These are phyloP conservation scores for Crossaster papposus DNA, from an alignment of 53 echinoderm and acorn worm genomes.

Conservation along the genomic window DNA sequence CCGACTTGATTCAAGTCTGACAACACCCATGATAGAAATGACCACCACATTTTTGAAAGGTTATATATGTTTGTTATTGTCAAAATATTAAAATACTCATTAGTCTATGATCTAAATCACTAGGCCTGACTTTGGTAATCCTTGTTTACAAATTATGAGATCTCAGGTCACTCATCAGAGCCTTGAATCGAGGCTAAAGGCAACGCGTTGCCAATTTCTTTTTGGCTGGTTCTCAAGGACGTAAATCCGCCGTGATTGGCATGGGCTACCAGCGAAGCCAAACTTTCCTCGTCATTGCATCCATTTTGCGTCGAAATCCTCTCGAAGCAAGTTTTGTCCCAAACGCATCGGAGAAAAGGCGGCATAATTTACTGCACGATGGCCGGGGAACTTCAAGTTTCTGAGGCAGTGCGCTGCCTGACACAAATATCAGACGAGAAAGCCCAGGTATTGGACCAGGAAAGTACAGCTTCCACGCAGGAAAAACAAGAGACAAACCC, in stretches of 20 bases:
- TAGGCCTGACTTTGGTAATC: not conserved
- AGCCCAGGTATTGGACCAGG: not conserved
- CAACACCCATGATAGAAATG: too few relatives aligned
- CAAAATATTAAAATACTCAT: too few relatives aligned
- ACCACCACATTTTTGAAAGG: too few relatives aligned
- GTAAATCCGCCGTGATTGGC: not conserved
- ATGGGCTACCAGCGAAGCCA: slow-evolving; percentile 31
- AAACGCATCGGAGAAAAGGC: slow-evolving; percentile 61
- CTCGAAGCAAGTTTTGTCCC: slow-evolving; percentile 39
- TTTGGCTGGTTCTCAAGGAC: slow-evolving; percentile 1
- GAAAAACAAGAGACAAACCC: not conserved
- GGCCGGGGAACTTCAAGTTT: not conserved
- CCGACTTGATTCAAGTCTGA: too few relatives aligned
- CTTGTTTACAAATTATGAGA: not conserved
- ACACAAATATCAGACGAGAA: slow-evolving; percentile 30
- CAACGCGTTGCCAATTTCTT: not conserved
- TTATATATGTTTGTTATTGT: too few relatives aligned
- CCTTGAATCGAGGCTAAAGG: not conserved
- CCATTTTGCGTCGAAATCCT: slow-evolving; percentile 59
- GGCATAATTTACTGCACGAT: slow-evolving; percentile 32
- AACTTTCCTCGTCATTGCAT: slow-evolving; percentile 60
- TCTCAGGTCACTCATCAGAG: not conserved
- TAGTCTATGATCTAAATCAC: too few relatives aligned
- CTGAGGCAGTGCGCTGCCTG: slow-evolving; percentile 29
- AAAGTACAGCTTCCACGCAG: not conserved